Evolutionary conservation across 2,797 vertebrate genomes (phyloP), one percentile per base, ranked within the genome.

Genomic region (Propithecus perrieri): DNA sequence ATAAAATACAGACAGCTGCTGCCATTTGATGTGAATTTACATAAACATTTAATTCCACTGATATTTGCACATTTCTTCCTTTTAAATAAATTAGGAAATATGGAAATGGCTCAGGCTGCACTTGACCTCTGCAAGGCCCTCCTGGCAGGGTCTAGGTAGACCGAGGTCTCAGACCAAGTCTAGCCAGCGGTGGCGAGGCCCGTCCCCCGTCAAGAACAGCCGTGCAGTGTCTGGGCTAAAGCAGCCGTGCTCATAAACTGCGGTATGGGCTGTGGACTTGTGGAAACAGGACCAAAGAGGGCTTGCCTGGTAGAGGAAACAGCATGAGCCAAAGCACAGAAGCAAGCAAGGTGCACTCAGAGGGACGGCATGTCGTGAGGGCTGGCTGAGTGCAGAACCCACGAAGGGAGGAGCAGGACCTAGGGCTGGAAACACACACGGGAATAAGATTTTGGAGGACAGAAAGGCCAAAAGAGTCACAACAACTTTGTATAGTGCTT

Each of bases 381-480:
- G 12, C 4, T 0, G 7, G 13, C 46, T 12, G 28, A 22, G 0
- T 43, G 41, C 14, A 9, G 50, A 78, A 20, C 11, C 6, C 15
- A 13, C 2, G 7, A 59, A 69, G 53, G 35, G 7, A 67, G 5
- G 13, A 8, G 26, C 2, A 12, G 53, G 28, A 18, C 3, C 57
- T 7, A 11, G 61, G 30, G 10, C 89, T 72, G 1, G 35, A 33
- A 90, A 74, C 2, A 0, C 74, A 38, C 14, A 13, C 26, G 4
- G 50, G 48, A 43, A 67, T 48, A 57, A 61, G 17, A 74, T 30
- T 0, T 0, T 35, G 48, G 48, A 48, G 7, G n/a, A 43, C 5
- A 6, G 30, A 8, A 67, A 63, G 22, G 11, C 9, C 12, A 30
- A 20, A 75, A 35, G 41, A 48, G 18, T 63, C 72, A 12, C 5